Percentiles rank a stretch among this genome's conserved stretches.
These are phyloP conservation scores for Stenolophus ochropezus DNA, from an alignment of 2,888 invertebrate genomes.

Conservation along the genomic window DNA sequence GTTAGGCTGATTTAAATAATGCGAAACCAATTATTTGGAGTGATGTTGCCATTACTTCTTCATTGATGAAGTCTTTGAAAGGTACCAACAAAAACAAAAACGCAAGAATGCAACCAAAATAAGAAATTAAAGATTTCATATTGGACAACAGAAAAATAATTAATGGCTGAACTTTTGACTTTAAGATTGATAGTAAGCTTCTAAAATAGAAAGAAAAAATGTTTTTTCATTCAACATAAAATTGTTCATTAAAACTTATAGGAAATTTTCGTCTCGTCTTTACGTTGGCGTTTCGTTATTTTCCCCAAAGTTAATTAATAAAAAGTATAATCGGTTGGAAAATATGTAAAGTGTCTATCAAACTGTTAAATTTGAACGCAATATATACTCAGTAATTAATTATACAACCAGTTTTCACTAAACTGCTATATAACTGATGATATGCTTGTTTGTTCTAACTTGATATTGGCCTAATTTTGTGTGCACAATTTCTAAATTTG, in stretches of 20 bases:
- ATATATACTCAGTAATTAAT: conserved; percentile 13
- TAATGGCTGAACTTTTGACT: conserved; percentile 24
- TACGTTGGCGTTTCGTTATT: conserved; percentile 32
- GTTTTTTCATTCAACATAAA: conserved; percentile 12
- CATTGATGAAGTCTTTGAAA: conserved; percentile 18
- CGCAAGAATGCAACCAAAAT: conserved; percentile 1
- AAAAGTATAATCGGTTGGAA: not conserved
- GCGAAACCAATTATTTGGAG: conserved; percentile 29
- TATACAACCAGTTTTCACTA: conserved; percentile 6
- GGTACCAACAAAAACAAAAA: not conserved
- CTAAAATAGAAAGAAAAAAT: not conserved
- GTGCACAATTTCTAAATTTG: conserved; percentile 5
- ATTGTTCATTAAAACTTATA: conserved; percentile 32
- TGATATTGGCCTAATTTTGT: conserved; percentile 24
- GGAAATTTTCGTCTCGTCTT: conserved; percentile 4
- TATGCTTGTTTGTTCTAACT: conserved; percentile 23
- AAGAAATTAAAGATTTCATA: conserved; percentile 10
- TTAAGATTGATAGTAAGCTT: conserved; percentile 19
- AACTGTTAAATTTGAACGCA: not conserved
- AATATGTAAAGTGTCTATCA: conserved; percentile 3
- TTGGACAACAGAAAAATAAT: conserved; percentile 14
- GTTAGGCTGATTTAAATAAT: conserved; percentile 24
- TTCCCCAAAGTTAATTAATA: conserved; percentile 2
- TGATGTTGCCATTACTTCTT: conserved; percentile 25
- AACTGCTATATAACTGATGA: conserved; percentile 7